These are phyloP conservation scores for Polydesmus complanatus DNA, from an alignment of 2,888 invertebrate species.

Conservation along the genomic window DNA sequence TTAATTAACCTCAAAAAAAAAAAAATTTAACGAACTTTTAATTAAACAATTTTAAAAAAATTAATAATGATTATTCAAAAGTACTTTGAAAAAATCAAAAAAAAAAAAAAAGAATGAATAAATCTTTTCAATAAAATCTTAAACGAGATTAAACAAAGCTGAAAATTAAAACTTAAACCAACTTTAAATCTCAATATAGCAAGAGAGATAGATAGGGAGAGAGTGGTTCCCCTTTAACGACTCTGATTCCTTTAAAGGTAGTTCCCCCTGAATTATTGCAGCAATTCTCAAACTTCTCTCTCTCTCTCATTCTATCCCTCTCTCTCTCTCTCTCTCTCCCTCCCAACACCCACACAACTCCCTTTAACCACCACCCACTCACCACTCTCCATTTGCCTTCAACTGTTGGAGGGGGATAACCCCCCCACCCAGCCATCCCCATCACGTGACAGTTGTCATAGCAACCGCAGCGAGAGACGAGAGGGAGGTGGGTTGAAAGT, in stretches of 20 bases:
- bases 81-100: too few relatives aligned
- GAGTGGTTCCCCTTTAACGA: not conserved
- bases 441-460: conserved; percentile 1
- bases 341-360: conserved; percentile 15
- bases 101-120: too few relatives aligned
- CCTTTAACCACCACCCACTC: conserved; percentile 15
- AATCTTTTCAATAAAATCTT: too few relatives aligned
- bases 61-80: too few relatives aligned
- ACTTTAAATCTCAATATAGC: too few relatives aligned
- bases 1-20: too few relatives aligned
- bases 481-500: not conserved
- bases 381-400: conserved; percentile 15
- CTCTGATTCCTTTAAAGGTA: not conserved
- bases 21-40: too few relatives aligned
- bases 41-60: too few relatives aligned
- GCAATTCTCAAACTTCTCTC: conserved; percentile 14
- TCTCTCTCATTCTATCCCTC: conserved; percentile 20
- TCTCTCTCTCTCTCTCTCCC: conserved; percentile 21
- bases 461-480: not conserved
- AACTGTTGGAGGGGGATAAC: not conserved
- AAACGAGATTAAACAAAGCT: too few relatives aligned
- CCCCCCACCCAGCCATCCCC: not conserved
- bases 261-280: not conserved
- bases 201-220: too few relatives aligned
- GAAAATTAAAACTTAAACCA: too few relatives aligned